A percentile compares a stretch with the other conserved stretches of the same genome.
phyloP scores from a whole-genome alignment of 2,797 vertebrate species.

The Clarias laeviceps region DNA sequence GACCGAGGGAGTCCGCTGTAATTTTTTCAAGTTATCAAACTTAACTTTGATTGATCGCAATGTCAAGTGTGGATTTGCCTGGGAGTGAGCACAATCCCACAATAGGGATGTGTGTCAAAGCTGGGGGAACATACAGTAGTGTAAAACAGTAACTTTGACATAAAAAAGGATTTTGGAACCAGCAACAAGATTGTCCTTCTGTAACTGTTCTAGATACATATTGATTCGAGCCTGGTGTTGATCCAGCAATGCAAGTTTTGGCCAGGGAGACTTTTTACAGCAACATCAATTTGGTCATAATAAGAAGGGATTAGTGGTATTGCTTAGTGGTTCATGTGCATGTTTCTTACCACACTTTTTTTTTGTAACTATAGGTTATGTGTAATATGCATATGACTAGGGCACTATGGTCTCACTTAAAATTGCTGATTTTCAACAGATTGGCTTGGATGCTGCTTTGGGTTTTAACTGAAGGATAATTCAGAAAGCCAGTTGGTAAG shows the following conservation, averaged over 20 bases:
- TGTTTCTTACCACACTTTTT: not conserved
- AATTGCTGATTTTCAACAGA: not conserved
- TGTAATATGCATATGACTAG: not conserved
- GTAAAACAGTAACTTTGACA: constrained; percentile 13
- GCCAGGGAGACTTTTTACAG: constrained; percentile 17
- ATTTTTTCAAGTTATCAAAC: constrained; percentile 31
- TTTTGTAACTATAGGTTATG: not conserved
- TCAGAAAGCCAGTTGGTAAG: not conserved
- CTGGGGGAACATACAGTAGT: not conserved
- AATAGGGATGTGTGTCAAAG: not conserved
- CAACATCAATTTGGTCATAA: constrained; percentile 26
- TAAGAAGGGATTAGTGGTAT: constrained; percentile 27
- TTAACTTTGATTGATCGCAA: constrained; percentile 43
- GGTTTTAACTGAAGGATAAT: not conserved
- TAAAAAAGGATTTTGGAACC: constrained; percentile 8
- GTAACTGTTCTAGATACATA: constrained; percentile 3
- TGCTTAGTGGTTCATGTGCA: constrained; percentile 4
- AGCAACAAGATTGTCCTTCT: not conserved
- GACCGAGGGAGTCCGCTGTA: constrained; percentile 42
- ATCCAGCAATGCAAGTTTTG: constrained; percentile 27
- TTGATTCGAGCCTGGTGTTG: constrained; percentile 28
- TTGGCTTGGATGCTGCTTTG: not conserved
- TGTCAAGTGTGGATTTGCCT: constrained; percentile 40
- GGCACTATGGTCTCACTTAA: not conserved
- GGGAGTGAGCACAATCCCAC: not conserved